Base-by-base conservation (phyloP, 2,797 vertebrate genomes). In the Hybognathus amarus region DNA sequence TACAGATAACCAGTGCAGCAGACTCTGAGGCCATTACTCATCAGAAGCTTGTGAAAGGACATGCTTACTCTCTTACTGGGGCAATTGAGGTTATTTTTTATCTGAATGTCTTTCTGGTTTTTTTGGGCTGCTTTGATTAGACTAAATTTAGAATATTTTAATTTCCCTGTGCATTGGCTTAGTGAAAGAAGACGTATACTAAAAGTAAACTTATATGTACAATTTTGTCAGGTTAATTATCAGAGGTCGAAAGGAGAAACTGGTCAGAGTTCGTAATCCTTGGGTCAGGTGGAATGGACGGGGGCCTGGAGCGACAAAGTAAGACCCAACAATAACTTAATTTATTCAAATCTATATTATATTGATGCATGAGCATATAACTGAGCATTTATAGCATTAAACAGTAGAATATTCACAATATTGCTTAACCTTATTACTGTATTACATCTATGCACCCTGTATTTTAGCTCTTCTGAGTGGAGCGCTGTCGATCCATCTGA, bases 221-320 rank as follows among this genome's bases (percentile, higher is more conserved):
- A 9, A 22, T 2, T 68, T 61, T 80, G 22, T 33, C 74, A 96
- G 95, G 95, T 96, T 2, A 88, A 88, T 81, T 95, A 93, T 88
- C 80, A n/a, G 7, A 24, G 94, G 94, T n/a, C 24, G 1, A 9
- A 88, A 38, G 2, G 94, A 95, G 91, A 93, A 93, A 89, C 90
- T 96, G 85, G 90, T 96, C 83, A 90, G 95, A 85, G 90, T 97
- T 67, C 92, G 95, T 87, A 96, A 96, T 83, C 96, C 95, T 1
- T 96, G 95, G 95, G 95, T 38, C 89, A 94, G 90, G 92, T 94
- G 90, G 95, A 97, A 89, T 97, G 96, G 95, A 94, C 92, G 0
- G 96, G 95, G 87, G 92, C 95, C 78, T 96, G 96, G 96, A 95
- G 95, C 56, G 95, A 97, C 84, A 85, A n/a, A 89, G 95, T 96